Conservation (phyloP, 2,797 vertebrate genomes). For the Megalops cyprinoides region DNA sequence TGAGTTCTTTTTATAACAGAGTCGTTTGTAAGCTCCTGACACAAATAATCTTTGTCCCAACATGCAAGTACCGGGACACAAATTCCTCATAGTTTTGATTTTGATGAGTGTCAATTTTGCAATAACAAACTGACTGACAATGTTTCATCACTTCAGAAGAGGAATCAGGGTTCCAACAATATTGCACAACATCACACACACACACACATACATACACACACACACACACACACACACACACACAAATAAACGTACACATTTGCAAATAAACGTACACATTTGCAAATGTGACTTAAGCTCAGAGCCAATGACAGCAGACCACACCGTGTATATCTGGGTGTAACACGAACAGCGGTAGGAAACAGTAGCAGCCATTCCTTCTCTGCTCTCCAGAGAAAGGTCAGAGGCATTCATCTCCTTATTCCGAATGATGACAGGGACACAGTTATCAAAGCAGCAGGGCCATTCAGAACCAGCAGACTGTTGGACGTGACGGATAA, state of each 20-base stretch:
- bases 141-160: not conserved
- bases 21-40: not conserved
- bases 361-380: not conserved
- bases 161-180: too few relatives aligned
- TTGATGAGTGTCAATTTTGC: not conserved
- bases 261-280: too few relatives aligned
- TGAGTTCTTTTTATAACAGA: not conserved
- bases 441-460: constrained; percentile 42
- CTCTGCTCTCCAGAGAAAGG: not conserved
- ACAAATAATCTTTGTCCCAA: not conserved
- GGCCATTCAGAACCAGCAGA: constrained; percentile 39
- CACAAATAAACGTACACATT: too few relatives aligned
- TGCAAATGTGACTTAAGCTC: not conserved
- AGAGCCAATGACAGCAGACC: not conserved
- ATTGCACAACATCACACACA: too few relatives aligned
- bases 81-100: not conserved
- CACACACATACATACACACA: too few relatives aligned
- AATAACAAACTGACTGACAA: not conserved
- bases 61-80: not conserved
- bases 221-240: too few relatives aligned
- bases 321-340: not conserved
- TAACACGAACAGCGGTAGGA: not conserved
- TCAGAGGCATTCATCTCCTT: constrained; percentile 45
- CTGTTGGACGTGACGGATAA: constrained; percentile 41
- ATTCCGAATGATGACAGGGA: constrained; percentile 43